Evolutionary conservation across 2,797 vertebrate species (phyloP).

Genomic region (Pseudomugil gertrudae): DNA sequence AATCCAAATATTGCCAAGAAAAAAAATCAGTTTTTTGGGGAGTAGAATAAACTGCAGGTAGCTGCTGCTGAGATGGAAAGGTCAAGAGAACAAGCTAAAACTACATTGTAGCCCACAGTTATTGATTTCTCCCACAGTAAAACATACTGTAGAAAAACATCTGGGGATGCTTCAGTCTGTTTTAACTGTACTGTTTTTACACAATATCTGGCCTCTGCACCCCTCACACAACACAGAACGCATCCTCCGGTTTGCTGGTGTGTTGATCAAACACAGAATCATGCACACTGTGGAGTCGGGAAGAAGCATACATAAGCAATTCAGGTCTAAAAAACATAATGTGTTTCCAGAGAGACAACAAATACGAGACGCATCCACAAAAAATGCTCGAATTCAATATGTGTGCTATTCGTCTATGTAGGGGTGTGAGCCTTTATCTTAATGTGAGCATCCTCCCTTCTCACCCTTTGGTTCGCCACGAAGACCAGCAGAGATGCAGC

Average conservation of each 20-base stretch:
- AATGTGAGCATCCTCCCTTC: conserved; percentile 40
- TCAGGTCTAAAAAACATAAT: conserved; percentile 6
- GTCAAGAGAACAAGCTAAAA: conserved; percentile 70
- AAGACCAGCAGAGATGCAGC: conserved; percentile 57
- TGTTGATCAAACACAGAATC: conserved; percentile 46
- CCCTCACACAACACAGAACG: conserved; percentile 49
- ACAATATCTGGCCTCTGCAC: conserved; percentile 59
- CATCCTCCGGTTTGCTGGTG: conserved; percentile 36
- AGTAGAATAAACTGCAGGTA: conserved; percentile 47
- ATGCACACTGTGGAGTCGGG: conserved; percentile 20
- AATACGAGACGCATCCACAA: conserved; percentile 19
- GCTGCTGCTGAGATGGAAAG: conserved; percentile 64
- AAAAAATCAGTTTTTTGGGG: conserved; percentile 45
- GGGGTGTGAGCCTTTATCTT: conserved; percentile 27
- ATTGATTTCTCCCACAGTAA: conserved; percentile 75
- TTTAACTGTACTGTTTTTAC: conserved; percentile 68
- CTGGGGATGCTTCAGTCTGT: conserved; percentile 62
- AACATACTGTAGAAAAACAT: conserved; percentile 59
- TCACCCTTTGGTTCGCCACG: conserved; percentile 56
- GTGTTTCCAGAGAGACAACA: conserved; percentile 37
- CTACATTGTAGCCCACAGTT: conserved; percentile 70
- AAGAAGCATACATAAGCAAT: not conserved
- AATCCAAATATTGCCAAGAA: conserved; percentile 55
- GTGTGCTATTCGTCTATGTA: conserved; percentile 28
- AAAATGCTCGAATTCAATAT: conserved; percentile 21